phyloP scores from a whole-genome alignment of 2,797 vertebrate genomes.

The Cottoperca gobio region DNA sequence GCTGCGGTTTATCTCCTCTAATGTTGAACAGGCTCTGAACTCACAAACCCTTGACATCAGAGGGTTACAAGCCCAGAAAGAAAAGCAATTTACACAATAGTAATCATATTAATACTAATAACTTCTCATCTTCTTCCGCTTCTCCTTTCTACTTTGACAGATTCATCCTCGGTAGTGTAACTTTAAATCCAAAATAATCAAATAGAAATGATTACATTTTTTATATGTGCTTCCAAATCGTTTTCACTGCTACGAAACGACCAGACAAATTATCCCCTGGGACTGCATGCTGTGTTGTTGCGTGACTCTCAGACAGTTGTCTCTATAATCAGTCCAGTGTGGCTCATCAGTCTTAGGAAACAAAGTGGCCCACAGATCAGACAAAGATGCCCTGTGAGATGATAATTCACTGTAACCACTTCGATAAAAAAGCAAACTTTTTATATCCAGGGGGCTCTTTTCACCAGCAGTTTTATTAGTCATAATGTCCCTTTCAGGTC shows the following conservation, averaged over 20 bases:
- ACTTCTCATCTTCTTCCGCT: conserved; percentile 20
- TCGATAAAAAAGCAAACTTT: conserved; percentile 53
- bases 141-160: conserved; percentile 25
- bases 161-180: conserved; percentile 8
- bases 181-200: conserved; percentile 46
- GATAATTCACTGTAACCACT: conserved; percentile 60
- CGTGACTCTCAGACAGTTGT: conserved; percentile 72
- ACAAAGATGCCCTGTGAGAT: conserved; percentile 46
- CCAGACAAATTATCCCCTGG: conserved; percentile 44
- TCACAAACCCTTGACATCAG: conserved; percentile 41
- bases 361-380: conserved; percentile 37
- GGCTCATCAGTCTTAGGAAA: conserved; percentile 59
- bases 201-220: conserved; percentile 22
- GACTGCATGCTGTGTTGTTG: conserved; percentile 52
- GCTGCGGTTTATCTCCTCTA: conserved; percentile 49
- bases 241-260: conserved; percentile 30
- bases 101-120: conserved; percentile 54
- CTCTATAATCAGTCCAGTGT: conserved; percentile 71
- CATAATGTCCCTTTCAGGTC: conserved; percentile 47
- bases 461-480: conserved; percentile 54
- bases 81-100: conserved; percentile 39
- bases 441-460: conserved; percentile 40
- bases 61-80: conserved; percentile 25
- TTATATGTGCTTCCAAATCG: conserved; percentile 33
- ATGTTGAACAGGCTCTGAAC: conserved; percentile 45